These are phyloP conservation scores for Salticus scenicus DNA, from an alignment of 2,888 invertebrate species.

Conservation along the genomic window DNA sequence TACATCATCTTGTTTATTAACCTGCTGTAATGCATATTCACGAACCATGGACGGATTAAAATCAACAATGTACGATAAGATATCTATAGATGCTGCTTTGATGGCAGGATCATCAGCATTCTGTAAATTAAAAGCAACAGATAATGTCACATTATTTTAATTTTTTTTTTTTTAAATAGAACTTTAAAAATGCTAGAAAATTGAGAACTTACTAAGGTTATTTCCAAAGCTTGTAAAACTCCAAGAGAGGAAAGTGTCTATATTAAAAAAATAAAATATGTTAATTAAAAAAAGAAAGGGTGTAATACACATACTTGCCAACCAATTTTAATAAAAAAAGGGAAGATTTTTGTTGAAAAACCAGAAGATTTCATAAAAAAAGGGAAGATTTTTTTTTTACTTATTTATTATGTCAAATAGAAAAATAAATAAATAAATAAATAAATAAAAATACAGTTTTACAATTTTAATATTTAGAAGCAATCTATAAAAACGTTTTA, in stretches of 20 bases:
- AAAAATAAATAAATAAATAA: too few species aligned
- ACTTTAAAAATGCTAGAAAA: too few species aligned
- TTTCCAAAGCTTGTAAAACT: slow-evolving; percentile 90
- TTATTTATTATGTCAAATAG: too few species aligned
- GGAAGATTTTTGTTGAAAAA: too few species aligned
- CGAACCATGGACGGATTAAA: slow-evolving; percentile 97
- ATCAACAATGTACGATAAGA: slow-evolving; percentile 97
- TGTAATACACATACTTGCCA: too few species aligned
- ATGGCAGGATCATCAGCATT: slow-evolving; percentile 93
- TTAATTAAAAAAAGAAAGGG: slow-evolving; percentile 80
- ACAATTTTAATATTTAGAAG: too few species aligned
- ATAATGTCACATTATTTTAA: not conserved
- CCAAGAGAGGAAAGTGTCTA: slow-evolving; percentile 89
- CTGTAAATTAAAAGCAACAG: slow-evolving; percentile 72
- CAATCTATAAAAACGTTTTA: too few species aligned
- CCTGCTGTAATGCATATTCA: slow-evolving; percentile 96
- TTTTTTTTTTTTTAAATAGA: too few species aligned
- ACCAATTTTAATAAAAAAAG: too few species aligned
- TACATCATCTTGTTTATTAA: slow-evolving; percentile 91
- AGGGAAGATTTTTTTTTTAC: too few species aligned
- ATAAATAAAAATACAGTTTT: too few species aligned
- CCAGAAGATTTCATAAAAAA: too few species aligned
- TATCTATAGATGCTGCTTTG: slow-evolving; percentile 97
- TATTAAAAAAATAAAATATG: slow-evolving; percentile 82
- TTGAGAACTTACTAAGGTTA: slow-evolving; percentile 81